These are phyloP conservation scores for Engraulis encrasicolus DNA, from an alignment of 2,113 vertebrate species.

Conservation along the genomic window DNA sequence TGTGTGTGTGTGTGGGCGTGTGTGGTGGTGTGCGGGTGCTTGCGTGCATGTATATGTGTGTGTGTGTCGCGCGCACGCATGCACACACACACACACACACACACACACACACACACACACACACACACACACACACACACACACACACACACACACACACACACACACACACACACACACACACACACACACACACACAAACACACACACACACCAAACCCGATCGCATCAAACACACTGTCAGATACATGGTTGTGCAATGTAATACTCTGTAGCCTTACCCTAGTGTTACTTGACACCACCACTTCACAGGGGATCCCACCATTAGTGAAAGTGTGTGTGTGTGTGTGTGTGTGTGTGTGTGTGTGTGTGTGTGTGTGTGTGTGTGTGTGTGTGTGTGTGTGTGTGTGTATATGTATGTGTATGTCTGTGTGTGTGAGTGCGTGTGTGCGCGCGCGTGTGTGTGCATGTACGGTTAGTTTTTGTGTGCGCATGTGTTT, in stretches of 20 bases:
- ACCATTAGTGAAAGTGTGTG: slow-evolving; percentile 7
- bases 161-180: not conserved
- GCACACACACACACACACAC: not conserved
- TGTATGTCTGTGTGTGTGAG: not conserved
- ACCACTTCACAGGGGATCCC: not conserved
- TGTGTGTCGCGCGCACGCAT: not conserved
- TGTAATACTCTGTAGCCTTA: slow-evolving; percentile 1
- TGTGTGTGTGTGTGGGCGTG: no score
- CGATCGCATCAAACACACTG: not conserved
- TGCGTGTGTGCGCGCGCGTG: not conserved
- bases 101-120: not conserved
- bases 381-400: not conserved
- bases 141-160: not conserved
- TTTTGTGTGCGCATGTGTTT: no score
- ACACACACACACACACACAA: not conserved
- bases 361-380: not conserved
- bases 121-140: not conserved
- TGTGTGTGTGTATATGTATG: no score
- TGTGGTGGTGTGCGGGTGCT: no score
- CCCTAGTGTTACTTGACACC: not conserved
- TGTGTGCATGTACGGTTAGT: no score
- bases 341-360: slow-evolving; percentile 11
- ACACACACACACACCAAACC: not conserved
- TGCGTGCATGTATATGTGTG: no score
- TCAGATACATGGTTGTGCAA: not conserved